Base-by-base conservation (phyloP, 2,113 vertebrate genomes). In the Actenoides hombroni region DNA sequence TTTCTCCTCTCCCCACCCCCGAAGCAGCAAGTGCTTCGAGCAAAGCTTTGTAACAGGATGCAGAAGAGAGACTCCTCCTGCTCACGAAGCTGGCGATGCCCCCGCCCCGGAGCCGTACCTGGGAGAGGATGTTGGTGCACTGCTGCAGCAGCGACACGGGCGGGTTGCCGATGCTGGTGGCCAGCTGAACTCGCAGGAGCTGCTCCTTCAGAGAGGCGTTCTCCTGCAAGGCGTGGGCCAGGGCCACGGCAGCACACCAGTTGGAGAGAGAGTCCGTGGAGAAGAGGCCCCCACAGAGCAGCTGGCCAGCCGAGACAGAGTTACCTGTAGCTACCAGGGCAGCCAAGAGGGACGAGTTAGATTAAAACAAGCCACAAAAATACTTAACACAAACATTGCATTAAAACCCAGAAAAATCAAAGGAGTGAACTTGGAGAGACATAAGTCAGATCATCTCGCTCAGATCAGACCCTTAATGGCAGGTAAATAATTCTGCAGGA, bases 121-220 rank as follows among this genome's bases (percentile, higher is more conserved):
- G 99, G 1, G 99, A 99, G 25, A 99, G 98, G 96, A 99, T 99
- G 98, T 99, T 99, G 98, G 99, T 99, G 96, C 99, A 99, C 94
- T 99, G 99, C 90, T 99, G 99, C 90, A 99, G 98, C 95, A 99
- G 98, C 0, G 99, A 99, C 42, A 99, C 99, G 0, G 99, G 99
- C 0, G 99, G 99, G 92, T 99, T 99, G 68, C 99, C 99, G 4
- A 99, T 98, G 92, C 99, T 99, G 4, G 99, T 99, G 29, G 99
- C 99, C 6, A 99, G 98, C 77, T 99, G 99, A 13, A 99, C 99
- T 70, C 99, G 95, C 81, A 99, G 98, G 82, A 99, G 97, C 93
- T 99, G 99, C 75, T 99, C 99, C 88, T 99, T 99, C 97, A 99
- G 99, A 3, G 98, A 98, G 69, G 98, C 98, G 3, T 99, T 99